Percentiles rank a stretch among this genome's conserved stretches.
These are phyloP conservation scores for Hyphantria cunea DNA, from an alignment of 1,140 invertebrate species.

Conservation along the genomic window DNA sequence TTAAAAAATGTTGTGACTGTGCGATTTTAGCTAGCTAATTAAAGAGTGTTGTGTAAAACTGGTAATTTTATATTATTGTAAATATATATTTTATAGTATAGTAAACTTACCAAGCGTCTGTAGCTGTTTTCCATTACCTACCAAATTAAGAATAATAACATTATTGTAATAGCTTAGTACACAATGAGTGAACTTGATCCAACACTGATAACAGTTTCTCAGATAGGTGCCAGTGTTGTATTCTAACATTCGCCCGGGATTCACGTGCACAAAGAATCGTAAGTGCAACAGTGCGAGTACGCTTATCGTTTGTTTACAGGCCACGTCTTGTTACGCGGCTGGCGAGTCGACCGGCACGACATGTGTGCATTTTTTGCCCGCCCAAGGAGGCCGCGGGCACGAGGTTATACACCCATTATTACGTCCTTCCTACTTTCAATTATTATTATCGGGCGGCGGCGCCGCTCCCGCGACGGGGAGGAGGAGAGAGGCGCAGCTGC, in stretches of 20 bases:
- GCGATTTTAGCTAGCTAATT: no score
- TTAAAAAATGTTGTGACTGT: no score
- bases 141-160: no score
- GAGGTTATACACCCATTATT: constrained; percentile 82
- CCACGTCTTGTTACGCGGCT: constrained; percentile 43
- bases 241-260: constrained; percentile 37
- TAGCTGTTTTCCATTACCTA: no score
- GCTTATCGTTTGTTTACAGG: constrained; percentile 61
- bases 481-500: constrained; percentile 80
- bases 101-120: no score
- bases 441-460: constrained; percentile 80
- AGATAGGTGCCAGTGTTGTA: constrained; percentile 41
- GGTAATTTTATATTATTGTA: no score
- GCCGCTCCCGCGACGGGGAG: constrained; percentile 78
- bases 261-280: constrained; percentile 51
- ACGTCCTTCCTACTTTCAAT: constrained; percentile 82
- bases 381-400: constrained; percentile 80
- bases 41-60: no score
- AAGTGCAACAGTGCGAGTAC: constrained; percentile 35
- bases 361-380: constrained; percentile 81
- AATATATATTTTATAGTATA: no score
- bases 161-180: neutral
- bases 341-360: constrained; percentile 57
- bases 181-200: constrained; percentile 43
- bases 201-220: constrained; percentile 46